Conservation (phyloP, 2,888 invertebrate species). For the Choristoneura rosaceana region DNA sequence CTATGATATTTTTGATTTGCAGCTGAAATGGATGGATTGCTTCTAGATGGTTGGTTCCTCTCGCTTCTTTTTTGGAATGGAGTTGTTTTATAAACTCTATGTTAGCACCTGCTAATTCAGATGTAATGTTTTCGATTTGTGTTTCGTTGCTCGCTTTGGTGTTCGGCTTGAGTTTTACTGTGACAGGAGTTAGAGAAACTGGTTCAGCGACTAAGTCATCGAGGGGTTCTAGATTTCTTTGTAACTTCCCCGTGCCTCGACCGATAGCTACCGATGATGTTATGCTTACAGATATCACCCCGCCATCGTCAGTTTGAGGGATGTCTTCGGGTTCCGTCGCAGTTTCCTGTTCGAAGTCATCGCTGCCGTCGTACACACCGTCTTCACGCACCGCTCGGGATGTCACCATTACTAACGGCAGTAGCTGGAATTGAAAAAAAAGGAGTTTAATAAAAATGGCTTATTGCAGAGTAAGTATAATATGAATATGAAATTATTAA, state of each 20-base stretch:
- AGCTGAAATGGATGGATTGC: constrained; percentile 77
- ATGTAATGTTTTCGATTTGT: constrained; percentile 67
- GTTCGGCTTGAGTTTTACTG: constrained; percentile 30
- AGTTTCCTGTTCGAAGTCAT: constrained; percentile 43
- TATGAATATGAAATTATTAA: too few relatives aligned
- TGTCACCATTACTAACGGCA: constrained; percentile 63
- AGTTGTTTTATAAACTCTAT: constrained; percentile 80
- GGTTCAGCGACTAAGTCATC: constrained; percentile 35
- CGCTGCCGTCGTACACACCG: constrained; percentile 46
- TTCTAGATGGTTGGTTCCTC: constrained; percentile 60
- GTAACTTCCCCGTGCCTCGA: constrained; percentile 68
- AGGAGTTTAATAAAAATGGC: neutral
- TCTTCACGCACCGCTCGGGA: constrained; percentile 60
- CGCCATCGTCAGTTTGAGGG: constrained; percentile 66
- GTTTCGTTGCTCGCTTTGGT: constrained; percentile 50
- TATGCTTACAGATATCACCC: constrained; percentile 84
- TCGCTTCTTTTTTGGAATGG: constrained; percentile 73
- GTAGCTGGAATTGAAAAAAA: constrained; percentile 64
- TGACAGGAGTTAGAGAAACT: constrained; percentile 41
- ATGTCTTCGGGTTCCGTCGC: constrained; percentile 40
- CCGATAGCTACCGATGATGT: constrained; percentile 86
- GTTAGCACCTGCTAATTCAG: constrained; percentile 76
- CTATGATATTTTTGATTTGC: constrained; percentile 77
- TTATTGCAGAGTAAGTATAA: too few relatives aligned
- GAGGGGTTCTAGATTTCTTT: constrained; percentile 44